A percentile compares a stretch with the other conserved stretches of the same genome.
Evolutionary conservation across 2,113 vertebrate genomes (phyloP).

Genomic region (Gallinago undulata): DNA sequence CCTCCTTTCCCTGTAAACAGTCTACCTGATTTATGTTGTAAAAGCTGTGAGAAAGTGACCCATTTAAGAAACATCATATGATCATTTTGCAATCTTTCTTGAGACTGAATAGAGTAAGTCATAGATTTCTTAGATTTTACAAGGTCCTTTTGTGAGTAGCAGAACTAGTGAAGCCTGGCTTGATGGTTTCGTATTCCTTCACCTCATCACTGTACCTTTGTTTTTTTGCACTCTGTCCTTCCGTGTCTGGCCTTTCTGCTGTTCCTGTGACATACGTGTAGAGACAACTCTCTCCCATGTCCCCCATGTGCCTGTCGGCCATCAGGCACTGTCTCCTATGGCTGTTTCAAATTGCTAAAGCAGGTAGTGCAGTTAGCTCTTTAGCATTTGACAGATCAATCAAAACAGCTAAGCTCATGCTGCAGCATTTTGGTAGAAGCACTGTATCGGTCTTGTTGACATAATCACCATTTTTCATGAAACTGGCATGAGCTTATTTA

Average conservation of each 20-base stretch:
- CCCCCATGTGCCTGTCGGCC: fast-evolving
- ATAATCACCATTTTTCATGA: not conserved
- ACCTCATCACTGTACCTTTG: not conserved
- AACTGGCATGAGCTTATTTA: not conserved
- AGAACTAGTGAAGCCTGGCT: not conserved
- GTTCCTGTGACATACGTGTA: not conserved
- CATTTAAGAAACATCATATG: not conserved
- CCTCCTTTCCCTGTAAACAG: not conserved
- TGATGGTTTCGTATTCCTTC: not conserved
- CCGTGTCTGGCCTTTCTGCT: not conserved
- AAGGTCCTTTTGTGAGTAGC: not conserved
- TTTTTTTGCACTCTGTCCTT: not conserved
- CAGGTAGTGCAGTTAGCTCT: not conserved
- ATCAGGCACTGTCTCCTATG: not conserved
- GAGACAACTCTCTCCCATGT: not conserved
- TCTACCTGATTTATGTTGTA: not conserved
- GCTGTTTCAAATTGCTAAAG: not conserved
- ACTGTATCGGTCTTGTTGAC: not conserved
- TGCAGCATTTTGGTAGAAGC: not conserved
- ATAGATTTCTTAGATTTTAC: not conserved
- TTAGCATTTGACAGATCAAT: not conserved
- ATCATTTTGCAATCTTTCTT: not conserved
- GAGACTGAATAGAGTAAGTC: not conserved
- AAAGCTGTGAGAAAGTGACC: not conserved
- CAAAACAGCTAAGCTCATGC: not conserved